Base-by-base conservation (phyloP, 2,113 vertebrate species). In the Trichomycterus rosablanca region DNA sequence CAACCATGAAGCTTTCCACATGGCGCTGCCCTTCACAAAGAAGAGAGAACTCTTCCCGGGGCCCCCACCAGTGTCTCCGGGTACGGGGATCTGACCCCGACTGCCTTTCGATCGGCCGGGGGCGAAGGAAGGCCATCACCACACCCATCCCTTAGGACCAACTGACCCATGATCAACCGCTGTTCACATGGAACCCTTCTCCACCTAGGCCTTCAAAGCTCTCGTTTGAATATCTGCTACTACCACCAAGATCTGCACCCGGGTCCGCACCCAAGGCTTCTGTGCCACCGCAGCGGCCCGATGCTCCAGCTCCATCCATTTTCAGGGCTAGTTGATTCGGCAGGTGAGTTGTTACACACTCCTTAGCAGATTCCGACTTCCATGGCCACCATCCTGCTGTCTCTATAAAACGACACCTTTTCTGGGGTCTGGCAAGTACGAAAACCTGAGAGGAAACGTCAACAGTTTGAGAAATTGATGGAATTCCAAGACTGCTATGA, bases 341-440 rank as follows among this genome's bases (percentile, higher is more conserved):
- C 43, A 35, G 57, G 72, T 79, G 70, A 35, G 57, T 72, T 79
- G 70, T 48, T 44, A 58, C 66, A 76, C 44, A 69, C 50, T 48
- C 53, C 66, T 77, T 70, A 65, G 64, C 40, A 53, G 75, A 23
- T 70, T 75, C 63, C 30, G 18, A 74, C 66, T 75, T 77, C 68
- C 65, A 63, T 73, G 74, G 49, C 72, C 61, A 77, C 70, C 35
- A 43, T 75, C 65, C 73, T 75, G 63, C 42, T 68, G 39, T 30
- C 26, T 30, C 3, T 30, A 30, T 30, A 44, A 56, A 76, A 71
- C 67, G 70, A 61, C 46, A 55, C 58, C 67, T 71, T 79, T 74
- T 60, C 2, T 70, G 70, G 66, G 69, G 39, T 65, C 52, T 77
- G 43, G n/a, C n/a, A n/a, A n/a, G n/a, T n/a, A n/a, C n/a, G n/a